Conservation (phyloP, 2,888 invertebrate species). For the Steinernema scapterisci region DNA sequence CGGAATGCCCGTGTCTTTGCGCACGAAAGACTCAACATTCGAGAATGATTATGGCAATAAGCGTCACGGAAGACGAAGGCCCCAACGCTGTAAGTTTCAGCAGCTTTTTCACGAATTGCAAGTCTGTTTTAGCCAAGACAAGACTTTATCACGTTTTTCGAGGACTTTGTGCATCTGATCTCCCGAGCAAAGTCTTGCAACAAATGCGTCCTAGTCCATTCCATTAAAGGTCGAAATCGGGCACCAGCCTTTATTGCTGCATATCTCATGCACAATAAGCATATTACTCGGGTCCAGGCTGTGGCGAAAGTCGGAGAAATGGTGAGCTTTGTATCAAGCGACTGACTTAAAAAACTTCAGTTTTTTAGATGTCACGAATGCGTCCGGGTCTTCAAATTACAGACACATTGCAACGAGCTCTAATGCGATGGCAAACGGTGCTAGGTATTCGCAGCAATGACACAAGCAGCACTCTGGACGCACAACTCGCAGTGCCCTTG, state of each 20-base stretch:
- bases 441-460: conserved; percentile 44
- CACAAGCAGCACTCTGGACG: conserved; percentile 12
- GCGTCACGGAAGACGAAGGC: conserved; percentile 49
- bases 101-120: background rate
- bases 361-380: conserved; percentile 52
- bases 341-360: conserved; percentile 34
- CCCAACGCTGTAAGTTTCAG: background rate
- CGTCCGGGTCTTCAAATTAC: conserved; percentile 61
- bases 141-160: conserved; percentile 44
- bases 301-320: conserved; percentile 49
- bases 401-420: conserved; percentile 59
- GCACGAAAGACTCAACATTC: conserved; percentile 52
- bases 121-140: background rate
- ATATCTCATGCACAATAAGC: conserved; percentile 57
- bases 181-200: conserved; percentile 49
- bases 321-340: conserved; percentile 37
- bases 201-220: conserved; percentile 58
- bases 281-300: conserved; percentile 53
- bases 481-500: conserved; percentile 9
- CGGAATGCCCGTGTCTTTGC: conserved; percentile 61
- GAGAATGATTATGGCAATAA: conserved; percentile 54
- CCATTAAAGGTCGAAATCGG: conserved; percentile 58
- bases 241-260: conserved; percentile 64
- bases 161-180: conserved; percentile 54
- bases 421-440: conserved; percentile 54